These are phyloP conservation scores for Patella vulgata DNA, from an alignment of 1,140 invertebrate species.

Conservation along the genomic window DNA sequence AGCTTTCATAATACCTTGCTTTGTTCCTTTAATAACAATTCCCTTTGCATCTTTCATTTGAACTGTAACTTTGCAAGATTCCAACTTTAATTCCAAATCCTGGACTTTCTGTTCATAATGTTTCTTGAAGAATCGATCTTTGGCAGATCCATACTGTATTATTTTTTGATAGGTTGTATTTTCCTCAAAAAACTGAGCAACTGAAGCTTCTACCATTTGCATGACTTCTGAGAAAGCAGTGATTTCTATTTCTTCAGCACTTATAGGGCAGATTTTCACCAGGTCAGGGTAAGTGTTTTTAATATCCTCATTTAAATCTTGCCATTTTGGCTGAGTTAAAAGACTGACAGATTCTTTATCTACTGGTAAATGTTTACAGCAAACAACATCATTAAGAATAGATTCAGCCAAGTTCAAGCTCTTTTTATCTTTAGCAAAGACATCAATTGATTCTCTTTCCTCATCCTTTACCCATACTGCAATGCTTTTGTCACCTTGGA, in stretches of 20 bases:
- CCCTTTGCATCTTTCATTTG: too few relatives aligned
- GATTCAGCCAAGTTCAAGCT: slow-evolving; percentile 3
- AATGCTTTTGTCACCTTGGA: slow-evolving; percentile 8
- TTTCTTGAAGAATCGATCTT: not conserved
- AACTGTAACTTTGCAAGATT: too few relatives aligned
- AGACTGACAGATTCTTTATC: slow-evolving; percentile 13
- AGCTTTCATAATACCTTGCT: slow-evolving; percentile 2
- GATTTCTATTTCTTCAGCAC: slow-evolving; percentile 10
- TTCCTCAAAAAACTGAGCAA: slow-evolving; percentile 14
- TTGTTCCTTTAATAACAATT: not conserved
- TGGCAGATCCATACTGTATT: slow-evolving; percentile 1
- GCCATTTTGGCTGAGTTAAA: slow-evolving; percentile 10
- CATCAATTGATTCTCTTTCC: slow-evolving; percentile 5
- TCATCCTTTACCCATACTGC: slow-evolving; percentile 18
- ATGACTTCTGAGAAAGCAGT: slow-evolving; percentile 17
- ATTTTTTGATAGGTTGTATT: slow-evolving; percentile 21
- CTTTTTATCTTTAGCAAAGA: slow-evolving; percentile 2
- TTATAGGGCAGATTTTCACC: slow-evolving; percentile 4
- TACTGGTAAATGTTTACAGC: not conserved
- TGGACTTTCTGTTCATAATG: not conserved
- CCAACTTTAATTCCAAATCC: not conserved
- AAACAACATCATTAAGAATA: slow-evolving; percentile 17
- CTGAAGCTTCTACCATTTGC: slow-evolving; percentile 4
- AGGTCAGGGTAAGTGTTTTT: not conserved
- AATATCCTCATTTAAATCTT: not conserved